Evolutionary conservation across 1,140 invertebrate species (phyloP), one percentile per base, ranked within the genome.

Genomic region (Papilio polytes): DNA sequence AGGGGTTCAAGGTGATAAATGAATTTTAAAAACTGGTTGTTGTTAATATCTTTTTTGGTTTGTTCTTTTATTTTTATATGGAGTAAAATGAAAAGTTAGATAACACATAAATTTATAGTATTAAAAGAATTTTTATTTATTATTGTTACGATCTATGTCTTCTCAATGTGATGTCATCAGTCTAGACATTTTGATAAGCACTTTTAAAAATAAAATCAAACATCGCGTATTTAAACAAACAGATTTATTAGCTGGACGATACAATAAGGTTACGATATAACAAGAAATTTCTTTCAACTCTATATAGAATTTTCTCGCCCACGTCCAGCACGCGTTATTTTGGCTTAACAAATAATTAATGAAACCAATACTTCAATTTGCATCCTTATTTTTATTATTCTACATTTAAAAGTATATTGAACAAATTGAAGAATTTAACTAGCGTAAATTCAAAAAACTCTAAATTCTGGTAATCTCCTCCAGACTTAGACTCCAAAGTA

Each of bases 1-100:
- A 76, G 74, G 74, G 20, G 74, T 76, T 76, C 46, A 31, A 76
- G 46, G 46, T 31, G 74, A 76, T 51, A 51, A 51, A 76, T 76
- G 26, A 76, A 53, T 51, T 22, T 74, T 74, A 18, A 51, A 51
- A 26, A 76, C 48, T 76, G 74, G 48, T 53, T 48, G 41, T 74
- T 48, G 22, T 51, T 76, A 31, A 51, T 53, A 51, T 48, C 1
- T 76, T 76, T 48, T 48, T 51, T 76, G 44, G 20, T 76, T 53
- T 51, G 20, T 46, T 26, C 22, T 66, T 66, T 66, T 31, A 66
- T 66, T 66, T 63, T 9, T 22, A 56, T 4, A 36, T 36, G 31
- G 4, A 3, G 31, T 3, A 36, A 36, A 36, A 36, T 36, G 4
- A 36, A 36, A 36, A 36, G 31, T 36, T 36, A 36, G 31, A 36